Percentiles rank a stretch among this genome's conserved stretches.
These are phyloP conservation scores for Dione juno DNA, from an alignment of 2,888 invertebrate species.

Conservation along the genomic window DNA sequence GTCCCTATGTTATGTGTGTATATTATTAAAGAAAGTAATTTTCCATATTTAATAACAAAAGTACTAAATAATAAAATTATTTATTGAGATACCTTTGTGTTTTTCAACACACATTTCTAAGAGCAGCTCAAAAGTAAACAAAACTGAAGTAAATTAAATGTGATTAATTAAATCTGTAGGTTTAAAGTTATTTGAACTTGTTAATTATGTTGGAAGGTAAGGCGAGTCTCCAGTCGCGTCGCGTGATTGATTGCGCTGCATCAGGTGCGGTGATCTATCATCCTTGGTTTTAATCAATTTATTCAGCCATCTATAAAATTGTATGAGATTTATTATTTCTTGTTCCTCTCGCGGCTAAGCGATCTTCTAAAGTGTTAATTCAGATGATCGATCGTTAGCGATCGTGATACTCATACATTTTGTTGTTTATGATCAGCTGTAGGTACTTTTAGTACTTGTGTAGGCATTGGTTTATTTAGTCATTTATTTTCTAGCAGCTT, in stretches of 20 bases:
- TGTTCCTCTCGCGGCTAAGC: constrained; percentile 36
- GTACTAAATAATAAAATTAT: too few relatives aligned
- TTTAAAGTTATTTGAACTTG: constrained; percentile 33
- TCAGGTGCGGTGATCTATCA: constrained; percentile 76
- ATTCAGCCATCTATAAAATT: constrained; percentile 55
- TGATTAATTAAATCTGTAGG: constrained; percentile 9
- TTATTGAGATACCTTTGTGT: too few relatives aligned
- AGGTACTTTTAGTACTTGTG: background rate
- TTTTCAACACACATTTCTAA: too few relatives aligned
- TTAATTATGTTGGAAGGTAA: constrained; percentile 34
- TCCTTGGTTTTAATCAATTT: constrained; percentile 72
- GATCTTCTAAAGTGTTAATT: constrained; percentile 35
- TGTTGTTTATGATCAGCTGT: background rate
- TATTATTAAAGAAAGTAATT: too few relatives aligned
- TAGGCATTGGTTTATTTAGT: background rate
- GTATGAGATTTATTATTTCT: constrained; percentile 48
- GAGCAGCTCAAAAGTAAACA: too few relatives aligned
- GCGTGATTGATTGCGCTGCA: constrained; percentile 51
- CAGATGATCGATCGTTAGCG: constrained; percentile 26
- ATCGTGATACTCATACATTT: too few relatives aligned
- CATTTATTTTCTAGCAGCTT: background rate
- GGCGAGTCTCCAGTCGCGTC: constrained; percentile 38
- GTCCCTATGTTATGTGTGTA: too few relatives aligned
- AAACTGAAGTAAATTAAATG: background rate
- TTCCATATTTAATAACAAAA: too few relatives aligned